Evolutionary conservation across 1,140 invertebrate species (phyloP).

Genomic region (Thalassaphorura encarpata): DNA sequence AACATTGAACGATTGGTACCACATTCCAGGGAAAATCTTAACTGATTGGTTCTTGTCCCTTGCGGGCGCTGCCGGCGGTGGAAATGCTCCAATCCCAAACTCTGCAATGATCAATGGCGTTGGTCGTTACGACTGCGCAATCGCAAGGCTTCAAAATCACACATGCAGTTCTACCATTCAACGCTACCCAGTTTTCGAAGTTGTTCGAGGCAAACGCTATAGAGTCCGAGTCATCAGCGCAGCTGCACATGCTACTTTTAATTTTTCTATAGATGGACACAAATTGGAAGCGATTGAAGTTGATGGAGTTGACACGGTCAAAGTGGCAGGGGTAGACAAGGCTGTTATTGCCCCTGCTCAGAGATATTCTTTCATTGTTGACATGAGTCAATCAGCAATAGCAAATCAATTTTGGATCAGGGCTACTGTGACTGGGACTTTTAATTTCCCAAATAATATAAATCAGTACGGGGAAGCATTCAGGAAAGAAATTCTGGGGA

Average conservation of each 20-base stretch:
- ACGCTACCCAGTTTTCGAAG: neutral
- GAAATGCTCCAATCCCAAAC: slow-evolving; percentile 8
- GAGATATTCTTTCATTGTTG: slow-evolving; percentile 14
- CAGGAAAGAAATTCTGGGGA: too few relatives aligned
- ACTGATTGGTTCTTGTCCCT: slow-evolving; percentile 1
- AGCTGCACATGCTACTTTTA: neutral
- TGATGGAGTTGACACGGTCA: slow-evolving; percentile 14
- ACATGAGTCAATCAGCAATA: neutral
- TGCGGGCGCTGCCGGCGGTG: neutral
- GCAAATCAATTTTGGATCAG: neutral
- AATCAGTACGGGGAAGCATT: too few relatives aligned
- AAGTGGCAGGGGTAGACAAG: neutral
- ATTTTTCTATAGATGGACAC: slow-evolving; percentile 22
- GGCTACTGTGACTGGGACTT: too few relatives aligned
- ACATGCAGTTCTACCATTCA: neutral
- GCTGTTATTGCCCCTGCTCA: neutral
- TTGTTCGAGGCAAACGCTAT: slow-evolving; percentile 3
- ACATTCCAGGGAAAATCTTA: neutral
- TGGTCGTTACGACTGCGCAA: slow-evolving; percentile 10
- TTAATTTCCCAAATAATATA: too few relatives aligned
- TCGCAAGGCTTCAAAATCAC: neutral
- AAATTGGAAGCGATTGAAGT: slow-evolving; percentile 15
- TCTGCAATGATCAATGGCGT: slow-evolving; percentile 18
- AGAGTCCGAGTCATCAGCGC: slow-evolving; percentile 18
- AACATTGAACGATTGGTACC: slow-evolving; percentile 20